Conservation (phyloP, 2,797 vertebrate species). For the Rhabdophis nuchalis region DNA sequence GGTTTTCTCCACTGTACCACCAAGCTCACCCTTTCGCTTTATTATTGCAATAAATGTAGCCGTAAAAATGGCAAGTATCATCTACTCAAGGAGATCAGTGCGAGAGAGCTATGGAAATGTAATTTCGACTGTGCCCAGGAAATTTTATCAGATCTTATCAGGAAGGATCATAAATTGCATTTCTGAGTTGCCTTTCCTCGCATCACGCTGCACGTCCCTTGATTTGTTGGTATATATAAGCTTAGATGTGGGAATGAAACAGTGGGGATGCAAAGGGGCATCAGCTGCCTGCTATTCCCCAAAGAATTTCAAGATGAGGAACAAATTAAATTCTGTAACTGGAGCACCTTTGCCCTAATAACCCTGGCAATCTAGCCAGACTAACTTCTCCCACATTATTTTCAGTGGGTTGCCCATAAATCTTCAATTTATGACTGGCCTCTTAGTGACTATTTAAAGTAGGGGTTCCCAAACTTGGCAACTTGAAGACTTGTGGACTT, state of each 20-base stretch:
- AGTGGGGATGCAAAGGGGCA: not conserved
- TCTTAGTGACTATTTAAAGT: not conserved
- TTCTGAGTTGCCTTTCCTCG: constrained; percentile 28
- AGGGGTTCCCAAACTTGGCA: no score
- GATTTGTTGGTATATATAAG: constrained; percentile 35
- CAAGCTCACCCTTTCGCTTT: constrained; percentile 60
- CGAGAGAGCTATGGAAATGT: constrained; percentile 69
- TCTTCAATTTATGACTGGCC: not conserved
- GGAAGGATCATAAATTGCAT: constrained; percentile 65
- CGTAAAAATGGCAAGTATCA: constrained; percentile 71
- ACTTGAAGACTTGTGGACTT: no score
- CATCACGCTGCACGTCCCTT: not conserved
- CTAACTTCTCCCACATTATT: not conserved
- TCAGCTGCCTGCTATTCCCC: not conserved
- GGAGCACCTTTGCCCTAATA: not conserved
- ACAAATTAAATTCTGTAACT: not conserved
- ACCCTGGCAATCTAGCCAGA: not conserved
- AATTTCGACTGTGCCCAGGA: constrained; percentile 67
- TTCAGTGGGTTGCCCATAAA: not conserved
- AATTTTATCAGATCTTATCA: constrained; percentile 71
- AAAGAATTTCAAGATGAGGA: not conserved
- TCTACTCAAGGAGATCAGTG: constrained; percentile 49
- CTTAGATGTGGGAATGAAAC: constrained; percentile 14
- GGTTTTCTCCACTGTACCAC: not conserved
- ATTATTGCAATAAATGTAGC: constrained; percentile 79